These are phyloP conservation scores for Sarcophilus harrisii DNA, from an alignment of 2,797 vertebrate species.

Conservation along the genomic window DNA sequence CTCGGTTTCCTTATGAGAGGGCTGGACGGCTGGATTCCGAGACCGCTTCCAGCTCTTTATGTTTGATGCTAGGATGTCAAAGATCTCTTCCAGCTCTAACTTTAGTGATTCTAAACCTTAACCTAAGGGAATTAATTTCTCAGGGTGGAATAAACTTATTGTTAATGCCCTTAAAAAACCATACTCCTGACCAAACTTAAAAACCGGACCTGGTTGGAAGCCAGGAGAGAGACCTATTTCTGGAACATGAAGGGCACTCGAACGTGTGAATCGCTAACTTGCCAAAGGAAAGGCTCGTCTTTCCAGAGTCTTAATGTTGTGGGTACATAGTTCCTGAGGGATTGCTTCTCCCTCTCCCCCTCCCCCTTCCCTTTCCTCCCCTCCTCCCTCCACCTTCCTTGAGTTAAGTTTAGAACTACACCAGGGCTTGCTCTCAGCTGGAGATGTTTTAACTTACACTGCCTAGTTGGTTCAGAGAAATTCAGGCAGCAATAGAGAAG, in stretches of 20 bases:
- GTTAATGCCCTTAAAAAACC: not conserved
- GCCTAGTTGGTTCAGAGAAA: constrained; percentile 63
- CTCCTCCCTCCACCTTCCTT: not conserved
- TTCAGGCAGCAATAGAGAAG: constrained; percentile 62
- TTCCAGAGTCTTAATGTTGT: constrained; percentile 1
- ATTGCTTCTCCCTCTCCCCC: constrained; percentile 38
- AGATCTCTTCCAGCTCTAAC: not conserved
- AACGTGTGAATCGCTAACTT: not conserved
- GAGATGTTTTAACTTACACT: constrained; percentile 60
- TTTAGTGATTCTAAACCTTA: not conserved
- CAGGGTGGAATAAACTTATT: not conserved
- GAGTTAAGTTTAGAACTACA: constrained; percentile 30
- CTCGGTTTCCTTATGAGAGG: not conserved
- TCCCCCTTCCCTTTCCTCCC: not conserved
- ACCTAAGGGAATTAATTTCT: not conserved
- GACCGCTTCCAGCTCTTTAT: not conserved
- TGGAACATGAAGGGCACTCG: not conserved
- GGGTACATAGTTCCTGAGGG: constrained; percentile 22
- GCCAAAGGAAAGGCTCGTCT: not conserved
- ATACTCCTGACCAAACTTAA: not conserved
- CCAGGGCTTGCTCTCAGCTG: constrained; percentile 51
- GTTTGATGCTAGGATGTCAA: not conserved
- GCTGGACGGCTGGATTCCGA: not conserved
- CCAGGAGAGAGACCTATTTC: not conserved
- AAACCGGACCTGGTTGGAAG: not conserved